These are phyloP conservation scores for Drosophila seguyi DNA, from an alignment of 1,140 invertebrate species.

Conservation along the genomic window DNA sequence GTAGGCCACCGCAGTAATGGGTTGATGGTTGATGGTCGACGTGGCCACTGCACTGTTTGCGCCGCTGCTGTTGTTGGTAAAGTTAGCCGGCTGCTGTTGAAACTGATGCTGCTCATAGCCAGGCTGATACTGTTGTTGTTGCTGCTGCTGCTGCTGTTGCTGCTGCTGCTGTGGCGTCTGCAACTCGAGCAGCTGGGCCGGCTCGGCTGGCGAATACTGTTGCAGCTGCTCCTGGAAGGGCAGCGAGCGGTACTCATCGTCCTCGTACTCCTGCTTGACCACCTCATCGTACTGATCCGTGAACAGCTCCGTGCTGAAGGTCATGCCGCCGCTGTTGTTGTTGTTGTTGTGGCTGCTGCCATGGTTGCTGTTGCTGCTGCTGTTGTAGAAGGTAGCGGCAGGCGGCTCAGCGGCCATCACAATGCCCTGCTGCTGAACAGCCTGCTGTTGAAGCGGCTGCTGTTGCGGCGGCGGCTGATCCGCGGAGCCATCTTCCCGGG, in stretches of 20 bases:
- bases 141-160: conserved; percentile 55
- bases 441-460: conserved; percentile 25
- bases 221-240: conserved; percentile 71
- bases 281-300: conserved; percentile 75
- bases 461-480: conserved; percentile 31
- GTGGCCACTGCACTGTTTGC: conserved; percentile 24
- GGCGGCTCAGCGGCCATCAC: conserved; percentile 20
- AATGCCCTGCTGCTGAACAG: conserved; percentile 25
- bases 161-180: conserved; percentile 72
- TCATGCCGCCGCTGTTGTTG: conserved; percentile 48
- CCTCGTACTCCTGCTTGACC: conserved; percentile 72
- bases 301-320: conserved; percentile 75
- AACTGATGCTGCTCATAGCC: conserved; percentile 24
- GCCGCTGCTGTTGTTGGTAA: conserved; percentile 29
- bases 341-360: conserved; percentile 50
- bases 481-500: conserved; percentile 45
- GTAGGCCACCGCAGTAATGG: conserved; percentile 69
- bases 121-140: conserved; percentile 53
- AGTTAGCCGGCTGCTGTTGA: conserved; percentile 25
- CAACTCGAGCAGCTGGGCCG: conserved; percentile 59
- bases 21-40: conserved; percentile 55
- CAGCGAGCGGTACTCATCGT: conserved; percentile 68
- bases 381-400: conserved; percentile 37
- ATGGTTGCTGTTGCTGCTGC: conserved; percentile 45
- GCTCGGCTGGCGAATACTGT: conserved; percentile 72